Base-by-base conservation (phyloP, 2,888 invertebrate genomes). In the Sceliomorpha sp. region DNA sequence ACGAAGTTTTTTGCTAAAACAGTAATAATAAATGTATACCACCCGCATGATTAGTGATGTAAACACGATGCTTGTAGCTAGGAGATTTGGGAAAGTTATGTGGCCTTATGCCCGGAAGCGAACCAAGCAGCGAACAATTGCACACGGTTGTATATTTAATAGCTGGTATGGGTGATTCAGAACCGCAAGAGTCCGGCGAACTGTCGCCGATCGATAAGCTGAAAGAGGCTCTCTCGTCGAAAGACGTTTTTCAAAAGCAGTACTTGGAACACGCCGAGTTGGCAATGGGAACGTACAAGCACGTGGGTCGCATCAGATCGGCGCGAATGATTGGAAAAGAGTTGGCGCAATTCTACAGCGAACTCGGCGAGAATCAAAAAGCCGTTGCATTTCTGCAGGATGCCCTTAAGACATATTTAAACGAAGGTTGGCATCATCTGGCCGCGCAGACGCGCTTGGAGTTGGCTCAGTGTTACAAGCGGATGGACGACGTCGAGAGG, bases 201-300 rank as follows among this genome's bases (percentile, higher is more conserved):
- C 91, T 89, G 1, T 91, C 91, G 1, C 94, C 97, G 0, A 94
- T 96, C 0, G 96, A 96, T 76, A 93, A 95, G 83, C 89, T 98
- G 6, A 96, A 97, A 84, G 95, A 96, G 81, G 96, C 98, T 0
- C 89, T 98, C 1, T 96, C 97, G 51, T 97, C 97, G 7, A 95
- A 95, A 83, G 94, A 94, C 56, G 92, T 94, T 44, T 98, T 98
- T 86, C 94, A 95, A 79, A 95, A 95, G 84, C 94, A 96, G 75
- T 98, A 98, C 84, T 89, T 98, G 84, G 98, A 98, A 88, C 89
- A 98, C 62, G 96, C 97, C 0, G 98, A 98, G 86, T 89, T 98
- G 70, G 97, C 98, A 0, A 97, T 98, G 92, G 97, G 98, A 47
- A 98, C 98, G 0, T 98, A 96, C 84, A 98, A 98, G 83, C 98